These are phyloP conservation scores for Acrocera orbiculus DNA, from an alignment of 2,888 invertebrate genomes.

Conservation along the genomic window DNA sequence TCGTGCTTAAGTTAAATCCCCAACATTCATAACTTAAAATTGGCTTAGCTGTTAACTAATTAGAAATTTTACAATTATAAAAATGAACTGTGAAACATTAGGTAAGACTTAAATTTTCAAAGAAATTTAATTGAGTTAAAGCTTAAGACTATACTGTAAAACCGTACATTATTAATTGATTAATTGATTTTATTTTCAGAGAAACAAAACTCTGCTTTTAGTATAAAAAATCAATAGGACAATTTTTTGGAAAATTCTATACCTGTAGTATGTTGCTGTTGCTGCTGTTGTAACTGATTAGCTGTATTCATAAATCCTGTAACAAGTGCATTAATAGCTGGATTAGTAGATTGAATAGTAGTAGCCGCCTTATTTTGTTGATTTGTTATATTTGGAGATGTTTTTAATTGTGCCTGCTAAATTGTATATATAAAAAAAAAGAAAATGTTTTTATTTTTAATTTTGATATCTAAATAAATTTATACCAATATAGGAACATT, in stretches of 20 bases:
- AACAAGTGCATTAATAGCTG: conserved; percentile 57
- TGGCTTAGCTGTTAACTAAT: too few species aligned
- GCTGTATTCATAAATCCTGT: conserved; percentile 68
- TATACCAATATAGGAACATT: conserved; percentile 49
- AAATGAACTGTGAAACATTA: too few species aligned
- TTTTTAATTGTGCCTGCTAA: conserved; percentile 53
- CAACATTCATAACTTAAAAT: too few species aligned
- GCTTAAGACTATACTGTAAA: too few species aligned
- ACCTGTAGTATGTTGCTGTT: conserved; percentile 21
- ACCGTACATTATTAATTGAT: too few species aligned
- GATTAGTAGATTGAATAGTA: conserved; percentile 28
- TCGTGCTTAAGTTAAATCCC: too few species aligned
- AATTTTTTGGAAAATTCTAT: too few species aligned
- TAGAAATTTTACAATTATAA: too few species aligned
- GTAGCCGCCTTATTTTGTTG: conserved; percentile 17
- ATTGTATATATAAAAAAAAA: conserved; percentile 11
- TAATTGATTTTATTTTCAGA: too few species aligned
- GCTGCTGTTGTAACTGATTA: conserved; percentile 58
- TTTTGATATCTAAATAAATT: neutral
- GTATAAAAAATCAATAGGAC: too few species aligned
- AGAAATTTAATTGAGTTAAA: too few species aligned
- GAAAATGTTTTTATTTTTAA: neutral
- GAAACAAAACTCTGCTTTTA: conserved; percentile 1
- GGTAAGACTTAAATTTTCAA: too few species aligned
- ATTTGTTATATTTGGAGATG: conserved; percentile 21